Base-by-base conservation (phyloP, 2,797 vertebrate species). In the Vultur gryphus region DNA sequence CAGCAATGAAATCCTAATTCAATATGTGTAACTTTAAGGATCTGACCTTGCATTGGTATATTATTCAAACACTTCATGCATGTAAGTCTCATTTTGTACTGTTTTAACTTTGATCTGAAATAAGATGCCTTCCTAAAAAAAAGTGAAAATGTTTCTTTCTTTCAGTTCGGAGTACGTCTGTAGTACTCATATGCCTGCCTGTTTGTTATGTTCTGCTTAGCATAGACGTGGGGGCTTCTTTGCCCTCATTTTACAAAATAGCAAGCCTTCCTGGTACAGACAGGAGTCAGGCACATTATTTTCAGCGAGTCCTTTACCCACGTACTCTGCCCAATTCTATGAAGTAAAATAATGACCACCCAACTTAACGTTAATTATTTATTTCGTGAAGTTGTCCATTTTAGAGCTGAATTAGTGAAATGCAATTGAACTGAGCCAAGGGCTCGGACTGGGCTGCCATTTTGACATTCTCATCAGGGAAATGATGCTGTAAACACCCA, bases 401-500 rank as follows among this genome's bases (percentile, higher is more conserved):
- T 95, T 89, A 66, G 85, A 86, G 88, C 84, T 90, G 91, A 96
- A 92, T 97, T 87, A 95, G 90, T 81, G 71, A 92, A 94, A 96
- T 20, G 66, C 84, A 93, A 78, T 31, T 89, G 92, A 94, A 85
- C 48, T 13, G 71, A 96, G 96, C 90, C 88, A 86, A 70, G 80
- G 94, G 86, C 93, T 97, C 16, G 11, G 91, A 78, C 76, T 75
- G 90, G 96, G 84, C 97, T 97, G 97, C 97, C 97, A 94, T 97
- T 96, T 95, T 98, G 98, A 97, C 94, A 95, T 97, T 97, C 95
- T 94, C 95, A 48, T 94, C 69, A 87, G 97, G 98, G 96, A 97
- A 97, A 89, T 93, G 96, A 96, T 96, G 97, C 97, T 95, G 97
- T 97, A 97, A 98, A 98, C 98, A 98, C 98, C 98, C 98, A 97